These are phyloP conservation scores for Cossypha heuglini DNA, from an alignment of 2,797 vertebrate species.

Conservation along the genomic window DNA sequence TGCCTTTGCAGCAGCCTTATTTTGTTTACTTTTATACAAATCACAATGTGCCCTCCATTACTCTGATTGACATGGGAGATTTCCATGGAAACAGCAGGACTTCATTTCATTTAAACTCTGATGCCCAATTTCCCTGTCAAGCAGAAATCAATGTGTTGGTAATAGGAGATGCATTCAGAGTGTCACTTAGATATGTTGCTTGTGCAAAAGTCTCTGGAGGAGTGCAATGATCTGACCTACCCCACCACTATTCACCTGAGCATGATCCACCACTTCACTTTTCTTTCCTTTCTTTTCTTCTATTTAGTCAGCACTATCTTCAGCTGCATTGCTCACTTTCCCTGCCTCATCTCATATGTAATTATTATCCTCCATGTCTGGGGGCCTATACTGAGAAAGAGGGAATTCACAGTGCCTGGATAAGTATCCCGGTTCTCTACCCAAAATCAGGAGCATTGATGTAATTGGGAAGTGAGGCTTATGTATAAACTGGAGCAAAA, in stretches of 20 bases:
- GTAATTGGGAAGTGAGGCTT: not conserved
- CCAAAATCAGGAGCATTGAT: not conserved
- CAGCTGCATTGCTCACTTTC: not conserved
- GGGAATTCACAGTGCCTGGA: not conserved
- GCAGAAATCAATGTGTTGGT: not conserved
- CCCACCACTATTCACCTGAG: not conserved
- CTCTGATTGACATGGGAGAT: not conserved
- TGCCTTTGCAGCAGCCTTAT: not conserved
- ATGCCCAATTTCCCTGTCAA: constrained; percentile 16
- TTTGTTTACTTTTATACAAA: constrained; percentile 27
- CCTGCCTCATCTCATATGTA: not conserved
- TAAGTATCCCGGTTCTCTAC: not conserved
- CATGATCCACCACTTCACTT: not conserved
- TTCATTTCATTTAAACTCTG: not conserved
- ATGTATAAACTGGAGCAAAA: not conserved
- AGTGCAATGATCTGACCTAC: not conserved
- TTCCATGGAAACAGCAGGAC: constrained; percentile 46
- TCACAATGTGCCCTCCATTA: not conserved
- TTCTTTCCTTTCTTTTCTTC: not conserved
- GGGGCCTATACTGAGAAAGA: not conserved
- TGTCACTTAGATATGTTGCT: not conserved
- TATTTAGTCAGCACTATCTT: not conserved
- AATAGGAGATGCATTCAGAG: not conserved
- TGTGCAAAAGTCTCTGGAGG: not conserved
- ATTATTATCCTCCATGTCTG: not conserved